Evolutionary conservation across 2,113 vertebrate species (phyloP), one percentile per base, ranked within the genome.

Genomic region (Pseudopodoces humilis): DNA sequence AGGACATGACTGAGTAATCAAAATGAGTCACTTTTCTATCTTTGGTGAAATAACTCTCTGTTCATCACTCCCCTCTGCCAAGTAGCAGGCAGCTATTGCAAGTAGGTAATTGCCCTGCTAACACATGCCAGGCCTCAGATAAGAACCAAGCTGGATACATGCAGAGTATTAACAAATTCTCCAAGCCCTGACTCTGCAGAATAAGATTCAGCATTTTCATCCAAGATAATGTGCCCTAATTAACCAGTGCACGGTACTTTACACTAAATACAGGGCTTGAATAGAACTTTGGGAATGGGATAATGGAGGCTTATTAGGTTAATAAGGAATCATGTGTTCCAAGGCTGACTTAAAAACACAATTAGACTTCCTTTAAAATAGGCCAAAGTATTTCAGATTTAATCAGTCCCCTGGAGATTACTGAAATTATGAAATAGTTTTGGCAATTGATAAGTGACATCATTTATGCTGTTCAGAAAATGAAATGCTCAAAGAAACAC

Each of bases 261-360:
- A 94, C 94, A 92, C 93, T 96, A 97, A 95, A 95, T 85, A 92
- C 85, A 83, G 68, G 84, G 69, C 94, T 94, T 96, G 96, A 97
- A 94, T 91, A 96, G 92, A 91, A 95, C 96, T 95, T 89, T 60
- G 77, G 90, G 93, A 96, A 94, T 96, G 86, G 96, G 96, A 96
- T 96, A 97, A 97, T 96, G 93, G 95, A 95, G 79, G 96, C 97
- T 97, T 96, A 96, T 96, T 97, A 95, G 88, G 96, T 96, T 97
- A 95, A 97, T 96, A 96, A 97, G 96, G 96, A 96, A 96, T 96
- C 94, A 95, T 95, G 96, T 95, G 95, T 96, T 95, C 96, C 92
- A 92, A 95, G 93, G 77, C 93, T 96, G 94, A 96, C 96, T 96
- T 95, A 96, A 96, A 97, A 96, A 94, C 94, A 96, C 23, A 75